These are phyloP conservation scores for Lasioglossum leucozonium DNA, from an alignment of 2,888 invertebrate species.

Conservation along the genomic window DNA sequence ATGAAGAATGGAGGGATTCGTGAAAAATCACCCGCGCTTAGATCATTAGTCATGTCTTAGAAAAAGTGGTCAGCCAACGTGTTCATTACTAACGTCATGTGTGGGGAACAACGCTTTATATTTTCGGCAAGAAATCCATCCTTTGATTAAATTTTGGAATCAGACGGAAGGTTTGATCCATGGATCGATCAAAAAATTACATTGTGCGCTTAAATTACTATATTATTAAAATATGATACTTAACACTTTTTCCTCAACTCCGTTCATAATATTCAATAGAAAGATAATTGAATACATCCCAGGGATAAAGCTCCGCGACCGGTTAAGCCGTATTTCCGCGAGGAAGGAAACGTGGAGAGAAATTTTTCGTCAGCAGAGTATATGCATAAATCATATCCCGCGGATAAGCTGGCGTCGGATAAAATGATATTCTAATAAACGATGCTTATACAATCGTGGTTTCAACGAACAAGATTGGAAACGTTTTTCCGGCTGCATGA, in stretches of 20 bases:
- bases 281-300: neutral
- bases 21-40: neutral
- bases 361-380: neutral
- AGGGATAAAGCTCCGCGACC: neutral
- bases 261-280: neutral
- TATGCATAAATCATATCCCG: neutral
- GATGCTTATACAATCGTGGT: neutral
- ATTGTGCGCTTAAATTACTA: too few relatives aligned
- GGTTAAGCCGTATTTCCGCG: neutral
- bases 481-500: neutral
- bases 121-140: neutral
- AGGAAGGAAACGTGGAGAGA: neutral
- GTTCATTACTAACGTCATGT: neutral
- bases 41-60: neutral
- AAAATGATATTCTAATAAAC: slow-evolving; percentile 15
- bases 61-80: neutral
- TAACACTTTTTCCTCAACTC: neutral
- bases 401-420: neutral
- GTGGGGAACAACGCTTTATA: neutral
- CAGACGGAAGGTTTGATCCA: too few relatives aligned
- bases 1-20: neutral
- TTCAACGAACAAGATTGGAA: slow-evolving; percentile 19
- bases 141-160: neutral
- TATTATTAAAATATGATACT: neutral
- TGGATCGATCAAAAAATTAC: too few relatives aligned